Evolutionary conservation across 2,888 invertebrate genomes (phyloP).

Genomic region (Agriopis aurantiaria): DNA sequence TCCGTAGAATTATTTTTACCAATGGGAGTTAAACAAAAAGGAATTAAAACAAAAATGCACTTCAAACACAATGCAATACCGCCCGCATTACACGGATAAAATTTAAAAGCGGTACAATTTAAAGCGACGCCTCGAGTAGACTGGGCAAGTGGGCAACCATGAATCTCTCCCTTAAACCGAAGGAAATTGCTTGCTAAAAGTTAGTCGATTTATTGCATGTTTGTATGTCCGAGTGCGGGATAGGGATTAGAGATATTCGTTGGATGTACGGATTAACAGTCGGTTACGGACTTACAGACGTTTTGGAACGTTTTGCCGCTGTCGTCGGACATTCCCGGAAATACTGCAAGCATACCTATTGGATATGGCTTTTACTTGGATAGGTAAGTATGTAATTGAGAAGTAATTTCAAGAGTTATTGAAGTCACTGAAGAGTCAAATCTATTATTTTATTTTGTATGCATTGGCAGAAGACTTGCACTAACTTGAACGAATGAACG

Average conservation of each 20-base stretch:
- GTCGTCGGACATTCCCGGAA: constrained; percentile 19
- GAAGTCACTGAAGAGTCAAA: too few relatives aligned
- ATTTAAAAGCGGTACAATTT: constrained; percentile 49
- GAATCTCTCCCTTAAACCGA: constrained; percentile 77
- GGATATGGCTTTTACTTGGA: not conserved
- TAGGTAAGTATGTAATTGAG: too few relatives aligned
- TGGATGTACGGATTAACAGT: constrained; percentile 26
- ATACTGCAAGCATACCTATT: not conserved
- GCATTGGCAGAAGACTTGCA: too few relatives aligned
- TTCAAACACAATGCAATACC: constrained; percentile 2
- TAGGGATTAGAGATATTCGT: constrained; percentile 56
- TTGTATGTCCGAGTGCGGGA: constrained; percentile 59
- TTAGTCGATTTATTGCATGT: constrained; percentile 80
- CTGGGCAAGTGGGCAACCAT: constrained; percentile 60
- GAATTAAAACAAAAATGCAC: not conserved
- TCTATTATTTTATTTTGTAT: too few relatives aligned
- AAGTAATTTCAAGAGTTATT: too few relatives aligned
- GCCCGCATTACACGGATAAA: constrained; percentile 38
- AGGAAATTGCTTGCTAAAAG: constrained; percentile 83
- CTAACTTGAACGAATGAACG: too few relatives aligned
- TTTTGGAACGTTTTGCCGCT: constrained; percentile 26
- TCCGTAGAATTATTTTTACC: too few relatives aligned
- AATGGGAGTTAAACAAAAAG: too few relatives aligned
- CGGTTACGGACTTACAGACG: constrained; percentile 10
- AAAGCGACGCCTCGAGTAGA: constrained; percentile 38